Conservation (phyloP, 2,888 invertebrate genomes). For the Ormyrus pomaceus region DNA sequence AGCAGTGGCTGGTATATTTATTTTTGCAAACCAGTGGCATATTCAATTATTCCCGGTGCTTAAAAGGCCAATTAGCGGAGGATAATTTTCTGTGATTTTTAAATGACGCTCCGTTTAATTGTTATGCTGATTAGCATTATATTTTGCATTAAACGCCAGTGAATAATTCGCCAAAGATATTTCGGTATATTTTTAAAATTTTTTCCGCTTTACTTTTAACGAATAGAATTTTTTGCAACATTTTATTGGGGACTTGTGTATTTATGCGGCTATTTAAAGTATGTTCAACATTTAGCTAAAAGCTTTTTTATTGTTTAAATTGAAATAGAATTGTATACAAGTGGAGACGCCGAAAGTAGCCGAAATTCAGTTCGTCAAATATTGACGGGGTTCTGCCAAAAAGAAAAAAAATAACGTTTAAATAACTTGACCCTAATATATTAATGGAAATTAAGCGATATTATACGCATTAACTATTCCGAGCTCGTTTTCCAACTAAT, state of each 20-base stretch:
- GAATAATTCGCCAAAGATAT: background rate
- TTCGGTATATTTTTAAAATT: background rate
- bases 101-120: too few relatives aligned
- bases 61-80: too few relatives aligned
- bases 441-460: slow-evolving; percentile 12
- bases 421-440: slow-evolving; percentile 9
- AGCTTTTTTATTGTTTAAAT: slow-evolving; percentile 43
- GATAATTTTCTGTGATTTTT: too few relatives aligned
- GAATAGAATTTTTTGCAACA: slow-evolving; percentile 27
- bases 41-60: too few relatives aligned
- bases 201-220: background rate
- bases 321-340: slow-evolving; percentile 28
- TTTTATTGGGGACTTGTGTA: background rate
- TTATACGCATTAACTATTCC: slow-evolving; percentile 2
- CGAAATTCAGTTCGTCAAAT: slow-evolving; percentile 1
- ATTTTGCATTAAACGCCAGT: background rate
- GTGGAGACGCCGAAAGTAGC: slow-evolving; percentile 1
- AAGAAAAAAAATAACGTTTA: slow-evolving; percentile 21
- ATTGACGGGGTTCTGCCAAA: background rate
- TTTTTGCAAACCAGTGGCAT: too few relatives aligned
- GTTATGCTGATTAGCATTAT: background rate
- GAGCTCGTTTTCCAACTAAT: slow-evolving; percentile 16
- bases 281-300: slow-evolving; percentile 9
- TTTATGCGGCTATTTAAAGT: background rate
- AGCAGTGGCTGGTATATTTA: too few relatives aligned